A percentile compares a stretch with the other conserved stretches of the same genome.
Evolutionary conservation across 2,797 vertebrate species (phyloP).

Genomic region (Eulemur mongoz): DNA sequence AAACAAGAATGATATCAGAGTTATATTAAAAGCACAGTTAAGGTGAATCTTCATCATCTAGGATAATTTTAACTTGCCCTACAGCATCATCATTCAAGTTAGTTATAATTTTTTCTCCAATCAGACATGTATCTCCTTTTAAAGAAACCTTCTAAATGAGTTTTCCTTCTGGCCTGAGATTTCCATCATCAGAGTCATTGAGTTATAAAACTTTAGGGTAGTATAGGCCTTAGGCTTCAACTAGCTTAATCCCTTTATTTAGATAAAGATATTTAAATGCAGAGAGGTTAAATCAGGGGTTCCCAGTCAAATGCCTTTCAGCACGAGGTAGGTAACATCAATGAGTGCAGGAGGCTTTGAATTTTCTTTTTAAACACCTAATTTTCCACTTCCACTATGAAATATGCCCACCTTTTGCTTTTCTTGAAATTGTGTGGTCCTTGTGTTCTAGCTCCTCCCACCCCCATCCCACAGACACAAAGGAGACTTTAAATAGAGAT

Average conservation of each 20-base stretch:
- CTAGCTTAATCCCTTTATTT: constrained; percentile 32
- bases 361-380: constrained; percentile 37
- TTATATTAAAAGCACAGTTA: constrained; percentile 63
- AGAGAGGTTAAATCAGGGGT: constrained; percentile 28
- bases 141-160: constrained; percentile 45
- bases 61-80: constrained; percentile 51
- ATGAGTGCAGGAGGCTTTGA: background rate
- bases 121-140: constrained; percentile 50
- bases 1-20: constrained; percentile 60
- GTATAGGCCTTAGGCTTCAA: background rate
- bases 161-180: constrained; percentile 55
- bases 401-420: background rate
- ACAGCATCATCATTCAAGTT: constrained; percentile 50
- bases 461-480: background rate
- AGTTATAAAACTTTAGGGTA: constrained; percentile 55
- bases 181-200: constrained; percentile 3
- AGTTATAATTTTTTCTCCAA: constrained; percentile 44
- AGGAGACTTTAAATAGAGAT: background rate
- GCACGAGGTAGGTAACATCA: background rate
- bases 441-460: background rate
- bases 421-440: background rate
- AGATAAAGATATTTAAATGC: constrained; percentile 42
- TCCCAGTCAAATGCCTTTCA: constrained; percentile 26
- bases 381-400: constrained; percentile 33
- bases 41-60: constrained; percentile 50